Percentiles rank a stretch among this genome's conserved stretches.
Evolutionary conservation across 2,113 vertebrate species (phyloP).

Genomic region (Oriolus oriolus): DNA sequence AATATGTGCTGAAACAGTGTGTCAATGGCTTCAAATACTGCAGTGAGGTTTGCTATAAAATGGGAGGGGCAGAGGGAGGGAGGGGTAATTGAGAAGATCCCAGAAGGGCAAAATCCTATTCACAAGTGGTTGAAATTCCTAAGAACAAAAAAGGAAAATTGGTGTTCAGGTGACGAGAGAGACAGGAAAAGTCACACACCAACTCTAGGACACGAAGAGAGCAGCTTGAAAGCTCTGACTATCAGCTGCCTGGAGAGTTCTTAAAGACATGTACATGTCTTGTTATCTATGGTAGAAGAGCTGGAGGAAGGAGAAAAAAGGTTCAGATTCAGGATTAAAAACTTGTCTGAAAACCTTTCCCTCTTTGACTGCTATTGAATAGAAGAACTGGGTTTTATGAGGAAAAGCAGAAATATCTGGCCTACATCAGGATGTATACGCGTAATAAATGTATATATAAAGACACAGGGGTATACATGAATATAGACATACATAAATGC

Average conservation of each 20-base stretch:
- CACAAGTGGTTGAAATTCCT: conserved; percentile 34
- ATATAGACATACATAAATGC: not conserved
- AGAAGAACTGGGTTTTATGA: not conserved
- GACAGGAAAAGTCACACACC: conserved; percentile 13
- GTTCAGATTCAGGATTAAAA: not conserved
- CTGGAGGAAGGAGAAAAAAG: not conserved
- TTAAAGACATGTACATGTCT: conserved; percentile 7
- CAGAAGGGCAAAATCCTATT: conserved; percentile 36
- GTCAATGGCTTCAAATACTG: conserved; percentile 37
- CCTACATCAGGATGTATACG: not conserved
- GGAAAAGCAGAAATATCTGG: not conserved
- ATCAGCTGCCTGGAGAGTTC: conserved; percentile 28
- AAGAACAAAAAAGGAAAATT: conserved; percentile 19
- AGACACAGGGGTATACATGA: rapidly evolving
- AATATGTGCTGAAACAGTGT: not conserved
- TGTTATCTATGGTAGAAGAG: conserved; percentile 23
- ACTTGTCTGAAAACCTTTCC: not conserved
- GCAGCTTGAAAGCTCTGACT: conserved; percentile 24
- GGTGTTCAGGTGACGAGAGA: conserved; percentile 42
- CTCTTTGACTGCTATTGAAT: not conserved
- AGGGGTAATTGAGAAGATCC: conserved; percentile 43
- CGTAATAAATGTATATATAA: not conserved
- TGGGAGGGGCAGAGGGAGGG: not conserved
- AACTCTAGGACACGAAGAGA: conserved; percentile 17
- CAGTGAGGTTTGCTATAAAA: conserved; percentile 1